phyloP scores from a whole-genome alignment of 2,888 invertebrate species.

The Cheilosia impressa region DNA sequence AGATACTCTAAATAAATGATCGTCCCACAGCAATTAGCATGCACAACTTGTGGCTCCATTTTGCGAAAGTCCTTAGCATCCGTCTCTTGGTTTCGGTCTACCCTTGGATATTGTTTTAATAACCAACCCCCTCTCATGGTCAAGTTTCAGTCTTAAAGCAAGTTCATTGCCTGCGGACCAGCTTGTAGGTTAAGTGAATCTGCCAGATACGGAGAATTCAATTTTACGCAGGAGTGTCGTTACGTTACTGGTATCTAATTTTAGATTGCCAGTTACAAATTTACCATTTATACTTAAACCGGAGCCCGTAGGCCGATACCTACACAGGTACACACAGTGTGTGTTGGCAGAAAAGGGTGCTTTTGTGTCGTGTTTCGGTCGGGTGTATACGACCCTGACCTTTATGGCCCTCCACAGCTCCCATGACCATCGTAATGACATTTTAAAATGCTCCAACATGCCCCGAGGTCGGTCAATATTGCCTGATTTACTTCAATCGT shows the following conservation, averaged over 20 bases:
- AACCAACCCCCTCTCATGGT: constrained; percentile 10
- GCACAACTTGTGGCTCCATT: constrained; percentile 50
- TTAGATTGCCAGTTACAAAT: constrained; percentile 38
- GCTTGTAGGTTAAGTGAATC: constrained; percentile 39
- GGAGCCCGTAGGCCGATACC: not conserved
- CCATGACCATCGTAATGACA: constrained; percentile 57
- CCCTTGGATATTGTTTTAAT: constrained; percentile 38
- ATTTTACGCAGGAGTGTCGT: constrained; percentile 48
- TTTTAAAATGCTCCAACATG: constrained; percentile 60
- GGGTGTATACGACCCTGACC: constrained; percentile 54
- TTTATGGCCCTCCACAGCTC: constrained; percentile 31
- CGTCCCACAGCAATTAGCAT: constrained; percentile 48
- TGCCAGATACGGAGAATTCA: constrained; percentile 15
- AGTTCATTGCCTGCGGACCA: constrained; percentile 31
- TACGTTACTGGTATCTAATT: constrained; percentile 50
- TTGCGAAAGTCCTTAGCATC: constrained; percentile 44
- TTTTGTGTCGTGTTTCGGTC: constrained; percentile 5
- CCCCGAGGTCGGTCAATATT: constrained; percentile 42
- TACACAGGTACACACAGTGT: not conserved
- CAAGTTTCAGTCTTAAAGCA: constrained; percentile 9
- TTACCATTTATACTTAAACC: too few relatives aligned
- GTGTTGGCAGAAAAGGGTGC: constrained; percentile 18
- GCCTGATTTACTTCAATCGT: constrained; percentile 29
- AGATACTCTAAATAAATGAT: constrained; percentile 37
- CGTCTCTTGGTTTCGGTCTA: constrained; percentile 22